Evolutionary conservation across 2,797 vertebrate genomes (phyloP).

Genomic region (Sebastiscus albofasciatus): DNA sequence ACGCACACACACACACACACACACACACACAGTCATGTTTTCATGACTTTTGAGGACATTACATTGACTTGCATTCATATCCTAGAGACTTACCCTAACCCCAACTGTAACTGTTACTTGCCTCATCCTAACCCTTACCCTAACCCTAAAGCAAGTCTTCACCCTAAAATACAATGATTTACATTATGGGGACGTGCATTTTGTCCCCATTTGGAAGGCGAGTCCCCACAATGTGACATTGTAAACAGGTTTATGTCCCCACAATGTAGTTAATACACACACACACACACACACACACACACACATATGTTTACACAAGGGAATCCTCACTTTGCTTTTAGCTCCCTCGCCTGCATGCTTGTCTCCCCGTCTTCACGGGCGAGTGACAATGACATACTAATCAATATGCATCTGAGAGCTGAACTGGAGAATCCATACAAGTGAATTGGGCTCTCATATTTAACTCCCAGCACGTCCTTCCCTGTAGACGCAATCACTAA

Average conservation of each 20-base stretch:
- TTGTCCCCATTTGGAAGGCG: no score
- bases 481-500: background rate
- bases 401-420: conserved; percentile 48
- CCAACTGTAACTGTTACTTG: no score
- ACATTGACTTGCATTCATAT: no score
- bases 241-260: no score
- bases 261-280: background rate
- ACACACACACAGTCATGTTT: background rate
- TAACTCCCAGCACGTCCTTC: background rate
- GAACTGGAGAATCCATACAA: conserved; percentile 32
- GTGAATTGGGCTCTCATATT: conserved; percentile 9
- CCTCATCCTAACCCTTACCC: no score
- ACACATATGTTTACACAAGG: background rate
- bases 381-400: conserved; percentile 30
- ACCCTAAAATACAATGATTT: no score
- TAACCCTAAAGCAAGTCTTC: no score
- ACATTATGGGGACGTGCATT: no score
- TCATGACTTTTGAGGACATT: no score
- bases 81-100: no score
- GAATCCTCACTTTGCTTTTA: background rate
- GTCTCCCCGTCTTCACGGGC: background rate
- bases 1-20: conserved; percentile 1
- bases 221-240: no score
- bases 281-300: conserved; percentile 2
- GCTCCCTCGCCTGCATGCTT: background rate